Base-by-base conservation (phyloP, 2,888 invertebrate species). In the Mantis religiosa region DNA sequence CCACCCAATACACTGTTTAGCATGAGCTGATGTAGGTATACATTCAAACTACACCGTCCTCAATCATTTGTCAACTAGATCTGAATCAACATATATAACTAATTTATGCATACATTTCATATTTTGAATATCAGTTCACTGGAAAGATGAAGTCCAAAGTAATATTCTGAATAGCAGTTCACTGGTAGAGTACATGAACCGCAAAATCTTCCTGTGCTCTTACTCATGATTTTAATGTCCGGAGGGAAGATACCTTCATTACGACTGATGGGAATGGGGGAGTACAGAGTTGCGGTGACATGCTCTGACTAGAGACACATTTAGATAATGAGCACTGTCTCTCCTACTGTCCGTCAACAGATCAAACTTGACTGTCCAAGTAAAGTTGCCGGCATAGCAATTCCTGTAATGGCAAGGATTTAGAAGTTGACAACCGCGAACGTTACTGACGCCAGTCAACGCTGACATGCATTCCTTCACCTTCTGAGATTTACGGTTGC, bases 251-350 rank as follows among this genome's bases (percentile, higher is more conserved):
- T 20, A 25, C 4, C 54, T 71, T 71, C 54, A 71, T 71, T 71
- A 71, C 25, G 25, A 25, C 54, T 71, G 54, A 71, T 71, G 25
- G 54, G 20, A 71, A 6, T 20, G 54, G 20, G 54, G 3, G 54
- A 54, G 20, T 3, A 4, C 14, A 20, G 3, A 20, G 20, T 20
- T 54, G 54, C 54, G 25, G 54, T 71, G 54, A 71, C 54, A 20
- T 71, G 54, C 54, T 15, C 54, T 71, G 54, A 71, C 54, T 71
- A 20, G 54, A 71, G 85, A 85, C 47, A 47, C 85, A 85, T 85
- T 85, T 85, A 85, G 85, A 8, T 85, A 85, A 85, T 85, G 85
- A 85, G 41, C 85, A 85, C 85, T 71, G 54, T 71, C 54, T 71
- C 54, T 71, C 54, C 54, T 20, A 20, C 54, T 71, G 54, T 71